Percentiles rank a stretch among this genome's conserved stretches.
These are phyloP conservation scores for Alsophila aescularia DNA, from an alignment of 2,888 invertebrate species.

Conservation along the genomic window DNA sequence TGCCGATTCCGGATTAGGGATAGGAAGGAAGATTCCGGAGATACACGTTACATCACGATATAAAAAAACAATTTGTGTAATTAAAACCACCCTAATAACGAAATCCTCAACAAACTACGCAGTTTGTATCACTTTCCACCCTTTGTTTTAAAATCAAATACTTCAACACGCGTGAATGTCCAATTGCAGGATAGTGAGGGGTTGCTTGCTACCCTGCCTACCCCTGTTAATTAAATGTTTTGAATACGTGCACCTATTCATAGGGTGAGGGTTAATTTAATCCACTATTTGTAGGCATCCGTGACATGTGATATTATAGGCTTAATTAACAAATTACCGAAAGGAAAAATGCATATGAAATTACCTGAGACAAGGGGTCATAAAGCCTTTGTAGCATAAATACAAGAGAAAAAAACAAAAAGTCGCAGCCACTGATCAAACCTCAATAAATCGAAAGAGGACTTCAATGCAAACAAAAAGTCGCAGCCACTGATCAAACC, in stretches of 20 bases:
- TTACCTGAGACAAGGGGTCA: too few relatives aligned
- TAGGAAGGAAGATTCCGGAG: too few relatives aligned
- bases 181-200: conserved; percentile 27
- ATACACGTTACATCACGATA: too few relatives aligned
- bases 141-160: conserved; percentile 38
- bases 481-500: too few relatives aligned
- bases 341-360: too few relatives aligned
- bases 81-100: neutral
- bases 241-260: conserved; percentile 51
- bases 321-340: neutral
- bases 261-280: conserved; percentile 38
- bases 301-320: conserved; percentile 36
- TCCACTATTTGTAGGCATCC: conserved; percentile 35
- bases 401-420: too few relatives aligned
- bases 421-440: too few relatives aligned
- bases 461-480: too few relatives aligned
- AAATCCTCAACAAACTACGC: neutral
- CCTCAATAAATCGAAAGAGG: too few relatives aligned
- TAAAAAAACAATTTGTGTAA: too few relatives aligned
- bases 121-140: conserved; percentile 13
- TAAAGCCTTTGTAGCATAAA: too few relatives aligned
- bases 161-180: conserved; percentile 40
- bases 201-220: conserved; percentile 18
- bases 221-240: conserved; percentile 67
- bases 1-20: too few relatives aligned